Conservation (phyloP, 2,888 invertebrate species). For the Actias luna region DNA sequence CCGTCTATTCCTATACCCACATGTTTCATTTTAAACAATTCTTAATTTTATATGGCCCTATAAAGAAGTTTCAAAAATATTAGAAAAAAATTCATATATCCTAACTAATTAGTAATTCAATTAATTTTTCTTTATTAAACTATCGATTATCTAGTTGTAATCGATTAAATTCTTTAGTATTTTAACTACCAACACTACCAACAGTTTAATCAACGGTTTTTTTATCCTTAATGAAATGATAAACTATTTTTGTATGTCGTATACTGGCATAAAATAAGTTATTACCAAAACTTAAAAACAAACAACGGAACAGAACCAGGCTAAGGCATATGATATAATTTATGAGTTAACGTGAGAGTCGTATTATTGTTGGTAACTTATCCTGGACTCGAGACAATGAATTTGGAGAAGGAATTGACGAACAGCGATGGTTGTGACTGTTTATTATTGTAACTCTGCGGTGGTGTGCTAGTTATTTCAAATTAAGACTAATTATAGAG, state of each 20-base stretch:
- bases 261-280: slow-evolving; percentile 31
- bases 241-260: slow-evolving; percentile 55
- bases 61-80: too few species aligned
- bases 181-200: neutral
- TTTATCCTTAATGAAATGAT: slow-evolving; percentile 14
- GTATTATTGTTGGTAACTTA: slow-evolving; percentile 3
- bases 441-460: slow-evolving; percentile 58
- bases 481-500: slow-evolving; percentile 48
- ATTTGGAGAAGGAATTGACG: slow-evolving; percentile 56
- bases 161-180: neutral
- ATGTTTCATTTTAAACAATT: too few species aligned
- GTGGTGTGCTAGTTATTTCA: slow-evolving; percentile 54
- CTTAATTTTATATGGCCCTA: too few species aligned
- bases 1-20: too few species aligned
- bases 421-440: slow-evolving; percentile 57
- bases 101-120: too few species aligned
- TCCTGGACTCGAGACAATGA: slow-evolving; percentile 44
- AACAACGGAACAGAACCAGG: slow-evolving; percentile 51
- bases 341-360: slow-evolving; percentile 21
- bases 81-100: too few species aligned
- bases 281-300: slow-evolving; percentile 50
- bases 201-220: slow-evolving; percentile 4
- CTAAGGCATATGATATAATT: slow-evolving; percentile 37
- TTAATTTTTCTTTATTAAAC: too few species aligned
- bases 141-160: too few species aligned